Conservation (phyloP, 1,140 invertebrate genomes). For the Cyclargus thomasi region DNA sequence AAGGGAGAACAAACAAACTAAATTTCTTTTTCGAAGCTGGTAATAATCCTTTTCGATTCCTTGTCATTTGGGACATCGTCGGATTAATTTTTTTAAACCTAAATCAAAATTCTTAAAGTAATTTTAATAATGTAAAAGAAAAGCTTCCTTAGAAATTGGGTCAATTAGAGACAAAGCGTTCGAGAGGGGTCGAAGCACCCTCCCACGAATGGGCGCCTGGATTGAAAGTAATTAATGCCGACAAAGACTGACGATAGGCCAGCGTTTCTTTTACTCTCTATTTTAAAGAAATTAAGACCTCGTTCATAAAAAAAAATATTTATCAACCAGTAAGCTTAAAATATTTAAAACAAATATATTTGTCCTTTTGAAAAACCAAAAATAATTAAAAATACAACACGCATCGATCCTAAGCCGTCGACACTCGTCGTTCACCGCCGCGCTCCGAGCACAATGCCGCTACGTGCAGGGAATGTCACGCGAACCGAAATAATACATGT, state of each 20-base stretch:
- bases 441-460: neutral
- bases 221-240: neutral
- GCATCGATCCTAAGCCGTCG: neutral
- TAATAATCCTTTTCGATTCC: too few species aligned
- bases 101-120: neutral
- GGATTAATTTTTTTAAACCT: too few species aligned
- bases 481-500: constrained; percentile 59
- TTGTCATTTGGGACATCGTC: too few species aligned
- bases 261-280: neutral
- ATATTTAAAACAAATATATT: too few species aligned
- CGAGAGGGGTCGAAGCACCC: constrained; percentile 37
- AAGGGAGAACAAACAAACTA: too few species aligned
- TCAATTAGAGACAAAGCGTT: constrained; percentile 61
- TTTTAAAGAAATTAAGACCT: neutral
- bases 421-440: neutral
- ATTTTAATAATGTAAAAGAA: constrained; percentile 20
- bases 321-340: too few species aligned
- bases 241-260: neutral
- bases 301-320: too few species aligned
- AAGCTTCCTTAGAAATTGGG: constrained; percentile 57
- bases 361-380: too few species aligned
- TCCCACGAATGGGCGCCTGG: neutral
- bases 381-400: neutral
- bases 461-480: constrained; percentile 63
- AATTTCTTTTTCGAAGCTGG: too few species aligned